Percentiles rank a stretch among this genome's conserved stretches.
These are phyloP conservation scores for Lacerta bilineata DNA, from an alignment of 2,797 vertebrate species.

Conservation along the genomic window DNA sequence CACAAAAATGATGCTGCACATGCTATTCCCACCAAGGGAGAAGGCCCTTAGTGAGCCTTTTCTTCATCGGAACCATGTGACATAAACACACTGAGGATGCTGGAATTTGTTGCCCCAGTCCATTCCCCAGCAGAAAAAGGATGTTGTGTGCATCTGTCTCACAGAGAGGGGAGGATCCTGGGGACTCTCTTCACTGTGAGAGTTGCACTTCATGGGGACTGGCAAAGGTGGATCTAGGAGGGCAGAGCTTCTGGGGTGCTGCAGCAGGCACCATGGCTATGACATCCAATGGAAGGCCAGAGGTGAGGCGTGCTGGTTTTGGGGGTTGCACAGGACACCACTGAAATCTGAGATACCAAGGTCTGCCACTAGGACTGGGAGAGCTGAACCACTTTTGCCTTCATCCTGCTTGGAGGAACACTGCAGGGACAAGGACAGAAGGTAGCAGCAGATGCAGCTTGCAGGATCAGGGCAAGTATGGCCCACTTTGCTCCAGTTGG, in stretches of 20 bases:
- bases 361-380: background rate
- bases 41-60: background rate
- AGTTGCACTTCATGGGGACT: background rate
- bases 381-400: background rate
- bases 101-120: background rate
- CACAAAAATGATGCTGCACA: background rate
- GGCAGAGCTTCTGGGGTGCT: too few species aligned
- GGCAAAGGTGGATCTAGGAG: too few species aligned
- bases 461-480: background rate
- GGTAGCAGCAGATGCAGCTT: background rate
- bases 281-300: too few species aligned
- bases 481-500: background rate
- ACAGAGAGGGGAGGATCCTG: background rate
- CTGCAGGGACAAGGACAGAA: background rate
- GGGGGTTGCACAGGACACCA: too few species aligned
- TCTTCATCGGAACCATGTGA: background rate
- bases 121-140: background rate
- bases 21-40: background rate
- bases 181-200: background rate
- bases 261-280: too few species aligned
- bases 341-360: too few species aligned
- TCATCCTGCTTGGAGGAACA: background rate
- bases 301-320: too few species aligned
- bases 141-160: background rate
- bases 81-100: background rate